These are phyloP conservation scores for Sphaeramia orbicularis DNA, from an alignment of 2,797 vertebrate genomes.

Conservation along the genomic window DNA sequence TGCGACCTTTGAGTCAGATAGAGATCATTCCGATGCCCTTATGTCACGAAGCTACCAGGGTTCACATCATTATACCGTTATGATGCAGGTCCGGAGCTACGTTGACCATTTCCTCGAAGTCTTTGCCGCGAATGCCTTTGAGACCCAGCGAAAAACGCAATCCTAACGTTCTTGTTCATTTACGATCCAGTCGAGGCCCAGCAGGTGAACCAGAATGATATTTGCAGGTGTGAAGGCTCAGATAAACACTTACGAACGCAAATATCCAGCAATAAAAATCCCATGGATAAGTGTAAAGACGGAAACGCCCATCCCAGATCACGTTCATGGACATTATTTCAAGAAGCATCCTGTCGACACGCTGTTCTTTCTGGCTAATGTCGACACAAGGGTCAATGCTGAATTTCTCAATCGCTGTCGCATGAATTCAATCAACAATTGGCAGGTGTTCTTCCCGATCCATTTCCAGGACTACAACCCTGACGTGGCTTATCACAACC, in stretches of 20 bases:
- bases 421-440: conserved; percentile 97
- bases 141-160: conserved; percentile 90
- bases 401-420: conserved; percentile 98
- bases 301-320: conserved; percentile 90
- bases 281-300: conserved; percentile 98
- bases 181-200: conserved; percentile 96
- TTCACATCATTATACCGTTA: conserved; percentile 94
- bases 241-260: conserved; percentile 88
- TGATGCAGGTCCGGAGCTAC: conserved; percentile 82
- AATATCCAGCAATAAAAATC: conserved; percentile 90
- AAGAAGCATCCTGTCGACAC: conserved; percentile 96
- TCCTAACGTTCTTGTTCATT: conserved; percentile 94
- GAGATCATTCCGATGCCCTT: conserved; percentile 99
- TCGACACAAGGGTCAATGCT: conserved; percentile 88
- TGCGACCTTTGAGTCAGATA: conserved; percentile 94
- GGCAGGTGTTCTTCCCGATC: conserved; percentile 98
- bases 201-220: conserved; percentile 91
- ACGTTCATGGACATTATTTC: conserved; percentile 98
- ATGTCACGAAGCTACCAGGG: conserved; percentile 95
- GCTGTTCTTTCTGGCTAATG: conserved; percentile 91
- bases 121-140: conserved; percentile 89
- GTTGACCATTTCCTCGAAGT: conserved; percentile 88
- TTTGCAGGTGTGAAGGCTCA: conserved; percentile 91
- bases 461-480: conserved; percentile 98
- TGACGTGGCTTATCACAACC: conserved; percentile 88